Evolutionary conservation across 2,888 invertebrate species (phyloP).

Genomic region (Parnassius glacialis): DNA sequence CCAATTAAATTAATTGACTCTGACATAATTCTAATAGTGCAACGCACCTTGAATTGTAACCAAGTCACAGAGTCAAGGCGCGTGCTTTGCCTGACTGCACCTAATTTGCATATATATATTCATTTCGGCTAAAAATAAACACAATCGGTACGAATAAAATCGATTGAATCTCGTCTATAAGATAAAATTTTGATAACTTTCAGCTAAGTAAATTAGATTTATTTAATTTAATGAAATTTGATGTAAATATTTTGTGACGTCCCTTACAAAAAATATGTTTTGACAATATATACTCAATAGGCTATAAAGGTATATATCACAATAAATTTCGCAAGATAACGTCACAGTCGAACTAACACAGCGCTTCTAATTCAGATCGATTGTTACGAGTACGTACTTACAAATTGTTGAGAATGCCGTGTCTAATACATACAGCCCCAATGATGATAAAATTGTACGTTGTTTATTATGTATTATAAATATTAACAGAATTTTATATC

Average conservation of each 20-base stretch:
- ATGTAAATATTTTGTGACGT: constrained; percentile 2
- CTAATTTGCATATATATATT: constrained; percentile 12
- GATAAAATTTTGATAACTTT: constrained; percentile 15
- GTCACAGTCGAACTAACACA: constrained; percentile 3
- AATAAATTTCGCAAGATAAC: constrained; percentile 2
- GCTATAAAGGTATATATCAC: neutral
- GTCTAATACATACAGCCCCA: constrained; percentile 23
- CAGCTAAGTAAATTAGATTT: constrained; percentile 4
- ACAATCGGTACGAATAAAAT: constrained; percentile 11
- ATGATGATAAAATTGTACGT: constrained; percentile 28
- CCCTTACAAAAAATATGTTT: neutral
- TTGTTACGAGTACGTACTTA: constrained; percentile 1
- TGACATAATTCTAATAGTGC: constrained; percentile 19
- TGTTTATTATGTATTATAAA: constrained; percentile 1
- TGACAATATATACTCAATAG: neutral
- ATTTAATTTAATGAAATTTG: constrained; percentile 8
- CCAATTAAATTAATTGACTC: constrained; percentile 15
- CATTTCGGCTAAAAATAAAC: constrained; percentile 21
- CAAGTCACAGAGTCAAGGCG: constrained; percentile 20
- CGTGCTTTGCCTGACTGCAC: constrained; percentile 18
- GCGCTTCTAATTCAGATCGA: constrained; percentile 12
- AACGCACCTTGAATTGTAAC: constrained; percentile 19
- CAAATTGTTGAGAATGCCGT: constrained; percentile 21
- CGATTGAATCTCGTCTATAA: constrained; percentile 9
- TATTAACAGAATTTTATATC: neutral